Evolutionary conservation across 2,888 invertebrate genomes (phyloP), one percentile per base, ranked within the genome.

Genomic region (Drymonia ruficornis): DNA sequence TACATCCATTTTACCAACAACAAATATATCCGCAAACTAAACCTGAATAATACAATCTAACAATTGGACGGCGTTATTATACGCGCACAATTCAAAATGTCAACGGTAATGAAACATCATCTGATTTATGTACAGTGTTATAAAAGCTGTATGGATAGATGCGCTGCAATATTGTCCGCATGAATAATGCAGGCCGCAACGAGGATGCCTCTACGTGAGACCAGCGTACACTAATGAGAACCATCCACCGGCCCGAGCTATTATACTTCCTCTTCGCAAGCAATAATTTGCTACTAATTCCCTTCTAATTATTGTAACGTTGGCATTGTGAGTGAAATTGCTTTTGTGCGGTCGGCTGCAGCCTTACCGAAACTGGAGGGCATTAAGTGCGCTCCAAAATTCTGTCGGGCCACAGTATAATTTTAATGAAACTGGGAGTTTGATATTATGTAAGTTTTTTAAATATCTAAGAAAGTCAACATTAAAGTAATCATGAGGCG

Each of bases 281-380:
- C 84, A 87, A 89, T 89, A 86, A 90, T 88, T 89, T 86, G 88
- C 87, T 87, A 84, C 86, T 90, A 87, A 90, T 90, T 86, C 85
- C 84, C 80, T 83, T 82, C 84, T 88, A 85, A 88, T 87, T 88
- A 84, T 83, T 80, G 83, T 81, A 68, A 78, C 76, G 76, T 76
- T 75, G 73, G 70, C 67, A 63, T 71, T 70, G 62, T 66, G 71
- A 72, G 69, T 69, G 60, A 58, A 67, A 72, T 72, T 74, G 74
- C 71, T 72, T 74, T 76, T 72, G 64, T 71, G 60, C 49, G 65
- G 68, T 67, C 57, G 55, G 51, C 19, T 65, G 61, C 64, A 59
- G 52, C 62, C 55, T 60, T 65, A 61, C 50, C 51, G 56, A 71
- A 69, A 57, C 64, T 57, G 42, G 42, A n/a, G 45, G 34, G 23